Conservation (phyloP, 1,140 invertebrate genomes). For the Cryptotermes secundus region DNA sequence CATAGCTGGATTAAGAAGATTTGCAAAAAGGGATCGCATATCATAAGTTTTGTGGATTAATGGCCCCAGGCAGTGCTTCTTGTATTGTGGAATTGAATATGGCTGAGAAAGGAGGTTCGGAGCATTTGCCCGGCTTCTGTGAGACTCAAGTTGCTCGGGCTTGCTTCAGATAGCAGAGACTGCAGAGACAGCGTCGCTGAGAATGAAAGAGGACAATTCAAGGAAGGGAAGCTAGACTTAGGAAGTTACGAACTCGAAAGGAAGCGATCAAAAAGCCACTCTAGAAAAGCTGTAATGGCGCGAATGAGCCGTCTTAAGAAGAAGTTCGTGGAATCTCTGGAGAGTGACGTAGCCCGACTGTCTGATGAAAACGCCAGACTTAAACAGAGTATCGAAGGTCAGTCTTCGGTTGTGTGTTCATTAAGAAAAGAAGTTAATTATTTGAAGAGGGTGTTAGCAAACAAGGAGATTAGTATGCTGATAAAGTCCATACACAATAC, state of each 20-base stretch:
- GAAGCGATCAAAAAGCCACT: conserved; percentile 46
- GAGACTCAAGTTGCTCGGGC: background rate
- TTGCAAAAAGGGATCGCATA: too few species aligned
- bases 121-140: too few species aligned
- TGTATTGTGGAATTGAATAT: too few species aligned
- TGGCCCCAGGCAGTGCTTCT: too few species aligned
- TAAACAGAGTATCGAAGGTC: conserved; percentile 49
- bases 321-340: conserved; percentile 56
- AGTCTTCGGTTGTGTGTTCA: conserved; percentile 48
- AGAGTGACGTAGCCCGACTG: conserved; percentile 50
- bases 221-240: background rate
- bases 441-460: conserved; percentile 53
- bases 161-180: background rate
- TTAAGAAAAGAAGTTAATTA: conserved; percentile 54
- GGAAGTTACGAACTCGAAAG: background rate
- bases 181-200: too few species aligned
- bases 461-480: conserved; percentile 50
- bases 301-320: conserved; percentile 58
- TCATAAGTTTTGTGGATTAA: too few species aligned
- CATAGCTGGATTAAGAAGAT: too few species aligned
- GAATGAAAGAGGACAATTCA: too few species aligned
- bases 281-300: conserved; percentile 57
- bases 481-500: conserved; percentile 46
- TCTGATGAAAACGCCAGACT: conserved; percentile 52
- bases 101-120: too few species aligned